Conservation (phyloP, 1,140 invertebrate species). For the Trypoxylus dichotomus region DNA sequence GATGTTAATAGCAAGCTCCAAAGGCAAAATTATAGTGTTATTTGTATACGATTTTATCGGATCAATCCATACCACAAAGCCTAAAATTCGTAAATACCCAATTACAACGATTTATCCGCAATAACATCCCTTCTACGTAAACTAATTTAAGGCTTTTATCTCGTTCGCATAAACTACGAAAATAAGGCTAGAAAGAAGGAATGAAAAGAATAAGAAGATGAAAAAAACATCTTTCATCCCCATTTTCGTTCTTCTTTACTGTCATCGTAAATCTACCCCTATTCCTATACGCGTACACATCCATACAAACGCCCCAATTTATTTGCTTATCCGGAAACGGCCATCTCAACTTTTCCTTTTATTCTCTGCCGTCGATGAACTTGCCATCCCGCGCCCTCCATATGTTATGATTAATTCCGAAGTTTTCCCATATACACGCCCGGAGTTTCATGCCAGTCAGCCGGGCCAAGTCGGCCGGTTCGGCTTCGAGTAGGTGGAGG, state of each 20-base stretch:
- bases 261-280: background rate
- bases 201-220: background rate
- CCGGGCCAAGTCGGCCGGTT: background rate
- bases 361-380: background rate
- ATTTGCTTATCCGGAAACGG: background rate
- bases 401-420: background rate
- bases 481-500: background rate
- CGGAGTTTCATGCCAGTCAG: no score
- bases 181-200: background rate
- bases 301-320: background rate
- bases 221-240: background rate
- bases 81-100: no score
- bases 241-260: no score
- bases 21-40: no score
- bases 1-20: no score
- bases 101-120: no score
- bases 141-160: background rate
- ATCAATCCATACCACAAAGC: no score
- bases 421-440: background rate
- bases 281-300: background rate
- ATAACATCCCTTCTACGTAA: no score
- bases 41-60: no score
- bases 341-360: background rate
- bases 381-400: background rate
- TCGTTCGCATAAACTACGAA: background rate